Evolutionary conservation across 2,797 vertebrate genomes (phyloP), one percentile per base, ranked within the genome.

Genomic region (Ptychobarbus kaznakovi): DNA sequence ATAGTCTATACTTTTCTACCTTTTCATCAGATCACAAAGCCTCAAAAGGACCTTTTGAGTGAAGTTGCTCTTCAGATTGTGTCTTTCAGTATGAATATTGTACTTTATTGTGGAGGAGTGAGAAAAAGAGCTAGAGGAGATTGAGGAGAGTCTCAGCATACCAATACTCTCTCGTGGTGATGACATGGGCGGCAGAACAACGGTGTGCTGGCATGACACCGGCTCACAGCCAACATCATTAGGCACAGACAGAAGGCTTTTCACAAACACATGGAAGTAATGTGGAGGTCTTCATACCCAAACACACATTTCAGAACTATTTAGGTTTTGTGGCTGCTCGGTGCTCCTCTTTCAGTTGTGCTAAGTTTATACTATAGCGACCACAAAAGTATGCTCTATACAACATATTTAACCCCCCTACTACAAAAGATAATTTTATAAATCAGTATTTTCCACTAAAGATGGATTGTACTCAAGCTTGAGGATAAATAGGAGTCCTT

Each of bases 121-220:
- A 58, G n/a, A 70, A 83, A 11, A 7, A 68, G 68, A 70, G 80
- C 61, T 75, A 56, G 44, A 80, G 65, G 78, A 89, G 91, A 91
- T 88, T 92, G 90, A 90, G 83, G 86, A 90, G 89, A 90, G 94
- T 95, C 93, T 93, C 92, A 91, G 94, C 95, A 97, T 96, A 94
- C 95, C 95, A 94, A 90, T 88, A 87, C 22, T 90, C 91, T 94
- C 94, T 96, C 94, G 91, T 94, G 94, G 93, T 92, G 92, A 92
- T 96, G 91, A 94, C 95, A 95, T 95, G 93, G 93, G 93, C 92
- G 92, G 91, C 84, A 86, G 84, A 94, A 95, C 95, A 95, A 95
- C 92, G 94, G 91, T 89, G 49, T 90, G 90, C 94, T 96, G 95
- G 95, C 94, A 95, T 40, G 13, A 92, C 87, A 89, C 89, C 89